A percentile compares a stretch with the other conserved stretches of the same genome.
Conservation (phyloP, 2,113 vertebrate genomes). For the Corythaeola cristata region DNA sequence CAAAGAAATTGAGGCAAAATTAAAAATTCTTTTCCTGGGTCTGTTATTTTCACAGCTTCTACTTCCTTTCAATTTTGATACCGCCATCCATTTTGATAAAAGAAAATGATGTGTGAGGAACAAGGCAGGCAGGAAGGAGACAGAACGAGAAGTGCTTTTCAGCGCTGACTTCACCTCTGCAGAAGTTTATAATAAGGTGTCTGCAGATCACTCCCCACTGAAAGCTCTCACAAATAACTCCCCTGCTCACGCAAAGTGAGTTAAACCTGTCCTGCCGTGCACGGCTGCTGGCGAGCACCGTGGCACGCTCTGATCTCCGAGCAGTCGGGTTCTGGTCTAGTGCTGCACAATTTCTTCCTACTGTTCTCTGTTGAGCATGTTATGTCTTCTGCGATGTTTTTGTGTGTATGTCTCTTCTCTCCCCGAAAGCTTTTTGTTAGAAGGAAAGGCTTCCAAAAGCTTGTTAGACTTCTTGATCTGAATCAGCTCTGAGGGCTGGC, state of each 20-base stretch:
- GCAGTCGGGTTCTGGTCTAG: background rate
- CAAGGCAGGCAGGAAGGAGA: constrained; percentile 55
- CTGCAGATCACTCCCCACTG: constrained; percentile 41
- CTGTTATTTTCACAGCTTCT: constrained; percentile 70
- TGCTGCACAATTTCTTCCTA: background rate
- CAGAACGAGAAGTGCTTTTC: constrained; percentile 61
- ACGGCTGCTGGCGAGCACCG: background rate
- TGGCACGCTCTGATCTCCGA: background rate
- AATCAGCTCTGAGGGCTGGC: background rate
- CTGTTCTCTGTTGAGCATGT: background rate
- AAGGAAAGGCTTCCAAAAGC: background rate
- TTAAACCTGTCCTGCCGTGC: background rate
- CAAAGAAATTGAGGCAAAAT: constrained; percentile 70
- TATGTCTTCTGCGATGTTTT: background rate
- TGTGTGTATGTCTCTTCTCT: background rate
- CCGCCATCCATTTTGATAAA: constrained; percentile 61
- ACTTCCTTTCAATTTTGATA: constrained; percentile 65
- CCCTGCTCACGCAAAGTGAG: background rate
- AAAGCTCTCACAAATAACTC: constrained; percentile 55
- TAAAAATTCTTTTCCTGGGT: constrained; percentile 68
- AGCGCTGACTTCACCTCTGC: constrained; percentile 40
- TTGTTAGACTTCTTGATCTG: background rate
- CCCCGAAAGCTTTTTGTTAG: background rate
- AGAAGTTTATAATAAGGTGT: constrained; percentile 68
- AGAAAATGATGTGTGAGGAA: constrained; percentile 66